Percentiles rank a stretch among this genome's conserved stretches.
Evolutionary conservation across 2,888 invertebrate species (phyloP).

Genomic region (Rhodophaea formosa): DNA sequence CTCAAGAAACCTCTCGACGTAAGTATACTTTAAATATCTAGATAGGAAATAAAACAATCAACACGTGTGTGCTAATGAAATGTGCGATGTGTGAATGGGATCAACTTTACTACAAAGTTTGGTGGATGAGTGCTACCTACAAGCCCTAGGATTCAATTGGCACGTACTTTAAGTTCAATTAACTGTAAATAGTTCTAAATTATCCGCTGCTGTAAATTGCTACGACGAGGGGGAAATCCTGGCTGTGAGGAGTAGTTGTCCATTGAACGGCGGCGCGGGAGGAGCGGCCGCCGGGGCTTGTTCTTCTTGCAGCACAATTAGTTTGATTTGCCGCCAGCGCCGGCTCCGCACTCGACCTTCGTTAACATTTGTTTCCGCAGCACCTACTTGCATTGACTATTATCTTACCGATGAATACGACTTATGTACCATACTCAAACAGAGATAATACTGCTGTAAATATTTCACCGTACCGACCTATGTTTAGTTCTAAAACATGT

Average conservation of each 20-base stretch:
- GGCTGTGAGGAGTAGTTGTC: slow-evolving; percentile 80
- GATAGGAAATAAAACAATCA: slow-evolving; percentile 31
- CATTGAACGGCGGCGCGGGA: slow-evolving; percentile 57
- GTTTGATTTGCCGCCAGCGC: slow-evolving; percentile 85
- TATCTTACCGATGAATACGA: slow-evolving; percentile 73
- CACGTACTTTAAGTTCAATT: slow-evolving; percentile 74
- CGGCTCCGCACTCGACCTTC: slow-evolving; percentile 77
- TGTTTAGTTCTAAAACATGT: slow-evolving; percentile 83
- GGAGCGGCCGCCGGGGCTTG: slow-evolving; percentile 73
- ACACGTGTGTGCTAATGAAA: slow-evolving; percentile 54
- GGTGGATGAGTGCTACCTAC: slow-evolving; percentile 81
- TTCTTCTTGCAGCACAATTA: slow-evolving; percentile 87
- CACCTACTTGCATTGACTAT: slow-evolving; percentile 80
- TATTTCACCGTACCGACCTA: slow-evolving; percentile 78
- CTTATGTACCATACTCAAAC: slow-evolving; percentile 76
- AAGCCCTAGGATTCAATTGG: slow-evolving; percentile 81
- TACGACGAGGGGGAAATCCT: slow-evolving; percentile 75
- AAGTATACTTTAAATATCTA: slow-evolving; percentile 82
- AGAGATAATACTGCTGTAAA: slow-evolving; percentile 78
- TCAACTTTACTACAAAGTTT: slow-evolving; percentile 75
- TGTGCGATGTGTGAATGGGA: slow-evolving; percentile 74
- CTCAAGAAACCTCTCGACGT: slow-evolving; percentile 97
- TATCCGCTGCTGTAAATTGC: slow-evolving; percentile 78
- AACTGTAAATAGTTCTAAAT: slow-evolving; percentile 80
- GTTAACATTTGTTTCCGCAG: slow-evolving; percentile 80